Evolutionary conservation across 2,888 invertebrate genomes (phyloP).

Genomic region (Philhelius pedissequus): DNA sequence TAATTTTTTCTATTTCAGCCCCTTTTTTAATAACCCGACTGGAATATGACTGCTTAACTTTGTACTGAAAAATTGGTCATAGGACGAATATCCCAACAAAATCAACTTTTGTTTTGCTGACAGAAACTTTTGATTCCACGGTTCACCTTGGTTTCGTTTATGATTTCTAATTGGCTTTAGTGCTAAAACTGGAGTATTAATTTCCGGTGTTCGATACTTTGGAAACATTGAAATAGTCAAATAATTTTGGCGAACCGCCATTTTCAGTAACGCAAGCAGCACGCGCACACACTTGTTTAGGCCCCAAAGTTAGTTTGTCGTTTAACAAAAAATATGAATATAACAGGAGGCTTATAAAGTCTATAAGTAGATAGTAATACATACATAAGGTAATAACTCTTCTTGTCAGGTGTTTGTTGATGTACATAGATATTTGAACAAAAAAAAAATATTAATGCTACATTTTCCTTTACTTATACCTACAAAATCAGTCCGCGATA

Average conservation of each 20-base stretch:
- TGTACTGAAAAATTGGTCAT: no score
- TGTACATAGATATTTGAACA: neutral
- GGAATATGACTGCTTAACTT: no score
- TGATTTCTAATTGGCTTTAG: neutral
- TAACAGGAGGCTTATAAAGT: neutral
- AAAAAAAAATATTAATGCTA: neutral
- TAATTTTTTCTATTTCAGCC: no score
- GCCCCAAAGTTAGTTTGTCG: neutral
- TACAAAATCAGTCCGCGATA: neutral
- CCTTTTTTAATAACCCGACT: no score
- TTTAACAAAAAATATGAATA: neutral
- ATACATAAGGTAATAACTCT: neutral
- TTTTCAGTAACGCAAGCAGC: neutral
- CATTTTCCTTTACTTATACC: neutral
- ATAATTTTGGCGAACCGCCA: neutral
- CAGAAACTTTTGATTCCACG: neutral
- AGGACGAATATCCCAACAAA: no score
- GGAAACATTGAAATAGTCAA: neutral
- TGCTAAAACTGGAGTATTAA: neutral
- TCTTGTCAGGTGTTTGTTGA: constrained; percentile 11
- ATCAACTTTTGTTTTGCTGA: neutral
- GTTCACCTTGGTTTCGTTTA: neutral
- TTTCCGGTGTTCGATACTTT: neutral
- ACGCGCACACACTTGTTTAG: neutral
- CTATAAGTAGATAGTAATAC: no score